Percentiles rank a stretch among this genome's conserved stretches.
phyloP scores from a whole-genome alignment of 2,888 invertebrate species.

The Petrolisthes cinctipes region DNA sequence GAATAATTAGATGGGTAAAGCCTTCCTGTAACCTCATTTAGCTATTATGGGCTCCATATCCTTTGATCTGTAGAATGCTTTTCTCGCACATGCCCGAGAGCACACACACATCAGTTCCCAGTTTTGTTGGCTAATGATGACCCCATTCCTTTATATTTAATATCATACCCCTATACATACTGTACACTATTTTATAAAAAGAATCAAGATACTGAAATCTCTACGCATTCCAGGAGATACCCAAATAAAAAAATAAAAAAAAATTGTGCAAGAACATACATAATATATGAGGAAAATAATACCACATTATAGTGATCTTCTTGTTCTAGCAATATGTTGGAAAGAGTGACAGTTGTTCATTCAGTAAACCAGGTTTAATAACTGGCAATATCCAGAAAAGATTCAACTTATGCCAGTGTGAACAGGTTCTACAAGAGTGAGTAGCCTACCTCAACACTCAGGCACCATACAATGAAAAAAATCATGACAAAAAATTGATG shows the following conservation, averaged over 20 bases:
- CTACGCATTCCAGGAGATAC: too few relatives aligned
- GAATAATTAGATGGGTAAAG: too few relatives aligned
- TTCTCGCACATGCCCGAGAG: too few relatives aligned
- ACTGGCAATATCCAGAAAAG: constrained; percentile 13
- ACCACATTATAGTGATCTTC: not conserved
- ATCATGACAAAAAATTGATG: not conserved
- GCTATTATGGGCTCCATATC: too few relatives aligned
- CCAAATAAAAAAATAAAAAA: not conserved
- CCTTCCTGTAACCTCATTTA: too few relatives aligned
- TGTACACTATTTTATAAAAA: too few relatives aligned
- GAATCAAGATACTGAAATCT: too few relatives aligned
- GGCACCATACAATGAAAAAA: not conserved
- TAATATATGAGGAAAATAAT: not conserved
- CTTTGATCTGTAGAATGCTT: too few relatives aligned
- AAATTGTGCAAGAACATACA: not conserved
- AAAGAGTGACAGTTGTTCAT: constrained; percentile 23
- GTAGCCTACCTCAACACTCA: not conserved
- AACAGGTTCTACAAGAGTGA: not conserved
- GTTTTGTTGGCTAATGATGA: too few relatives aligned
- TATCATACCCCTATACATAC: too few relatives aligned
- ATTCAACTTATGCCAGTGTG: constrained; percentile 13
- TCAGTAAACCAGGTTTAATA: constrained; percentile 16
- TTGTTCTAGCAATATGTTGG: constrained; percentile 6
- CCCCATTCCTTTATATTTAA: too few relatives aligned
- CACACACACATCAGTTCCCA: too few relatives aligned